These are phyloP conservation scores for Geococcyx californianus DNA, from an alignment of 2,113 vertebrate species.

Conservation along the genomic window DNA sequence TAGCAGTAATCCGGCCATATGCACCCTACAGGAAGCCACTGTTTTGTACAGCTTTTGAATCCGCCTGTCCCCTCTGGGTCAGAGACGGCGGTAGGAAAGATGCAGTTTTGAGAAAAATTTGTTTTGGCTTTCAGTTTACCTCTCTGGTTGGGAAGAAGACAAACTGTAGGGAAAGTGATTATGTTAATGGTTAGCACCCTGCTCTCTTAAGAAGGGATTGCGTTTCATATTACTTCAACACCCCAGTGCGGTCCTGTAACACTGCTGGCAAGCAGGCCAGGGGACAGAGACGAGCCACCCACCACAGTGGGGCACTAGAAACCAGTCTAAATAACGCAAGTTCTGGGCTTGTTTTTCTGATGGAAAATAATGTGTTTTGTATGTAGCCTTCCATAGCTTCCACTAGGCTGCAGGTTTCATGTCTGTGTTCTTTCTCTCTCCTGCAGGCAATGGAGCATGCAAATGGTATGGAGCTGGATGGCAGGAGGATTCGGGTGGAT, in stretches of 20 bases:
- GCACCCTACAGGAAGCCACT: conserved; percentile 61
- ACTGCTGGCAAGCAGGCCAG: not conserved
- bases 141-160: not conserved
- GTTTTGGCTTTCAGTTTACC: not conserved
- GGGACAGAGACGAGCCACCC: not conserved
- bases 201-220: not conserved
- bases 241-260: not conserved
- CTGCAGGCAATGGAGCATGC: conserved; percentile 90
- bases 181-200: not conserved
- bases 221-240: not conserved
- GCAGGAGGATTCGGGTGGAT: conserved; percentile 90
- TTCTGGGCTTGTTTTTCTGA: not conserved
- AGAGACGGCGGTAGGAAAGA: not conserved
- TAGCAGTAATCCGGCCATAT: conserved; percentile 65
- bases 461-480: conserved; percentile 94
- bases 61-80: conserved; percentile 14
- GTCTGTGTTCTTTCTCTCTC: not conserved
- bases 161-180: not conserved
- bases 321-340: not conserved
- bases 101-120: not conserved
- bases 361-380: not conserved
- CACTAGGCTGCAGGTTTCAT: not conserved
- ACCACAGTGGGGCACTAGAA: conserved; percentile 54
- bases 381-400: not conserved
- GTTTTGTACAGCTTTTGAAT: conserved; percentile 27